Percentiles rank a stretch among this genome's conserved stretches.
These are phyloP conservation scores for Isoperla grammatica DNA, from an alignment of 2,888 invertebrate species.

Conservation along the genomic window DNA sequence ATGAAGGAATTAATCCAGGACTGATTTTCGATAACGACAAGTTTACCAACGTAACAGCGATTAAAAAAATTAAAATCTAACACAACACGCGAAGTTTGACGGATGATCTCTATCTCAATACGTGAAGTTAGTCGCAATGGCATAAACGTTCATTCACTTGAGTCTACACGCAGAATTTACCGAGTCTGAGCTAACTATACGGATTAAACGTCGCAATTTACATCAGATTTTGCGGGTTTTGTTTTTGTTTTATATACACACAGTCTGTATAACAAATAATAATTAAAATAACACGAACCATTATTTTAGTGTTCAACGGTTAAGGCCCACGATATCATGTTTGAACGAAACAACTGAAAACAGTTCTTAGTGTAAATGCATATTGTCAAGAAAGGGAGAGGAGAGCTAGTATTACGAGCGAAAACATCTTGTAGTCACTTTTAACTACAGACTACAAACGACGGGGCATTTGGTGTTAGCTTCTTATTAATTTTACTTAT, in stretches of 20 bases:
- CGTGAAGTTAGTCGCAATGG: constrained; percentile 6
- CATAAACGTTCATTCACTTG: not conserved
- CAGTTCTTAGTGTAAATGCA: constrained; percentile 45
- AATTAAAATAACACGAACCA: constrained; percentile 29
- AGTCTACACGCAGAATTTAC: constrained; percentile 1
- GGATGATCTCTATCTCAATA: not conserved
- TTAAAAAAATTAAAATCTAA: constrained; percentile 4
- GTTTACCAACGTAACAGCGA: constrained; percentile 1
- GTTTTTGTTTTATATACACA: constrained; percentile 19
- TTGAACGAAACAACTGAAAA: constrained; percentile 48
- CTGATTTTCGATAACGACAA: constrained; percentile 6
- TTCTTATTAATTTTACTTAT: constrained; percentile 6
- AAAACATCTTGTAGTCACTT: not conserved
- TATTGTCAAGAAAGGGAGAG: constrained; percentile 44
- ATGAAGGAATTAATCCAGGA: constrained; percentile 7
- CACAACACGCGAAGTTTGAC: not conserved
- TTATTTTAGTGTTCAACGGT: constrained; percentile 24
- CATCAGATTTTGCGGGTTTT: constrained; percentile 6
- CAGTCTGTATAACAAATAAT: constrained; percentile 26
- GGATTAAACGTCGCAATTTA: constrained; percentile 9
- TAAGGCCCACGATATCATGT: constrained; percentile 50
- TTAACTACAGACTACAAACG: not conserved
- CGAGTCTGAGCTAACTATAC: constrained; percentile 14
- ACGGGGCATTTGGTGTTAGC: constrained; percentile 11
- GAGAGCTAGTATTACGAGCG: not conserved